phyloP scores from a whole-genome alignment of 2,113 vertebrate species.

The Monopterus albus region DNA sequence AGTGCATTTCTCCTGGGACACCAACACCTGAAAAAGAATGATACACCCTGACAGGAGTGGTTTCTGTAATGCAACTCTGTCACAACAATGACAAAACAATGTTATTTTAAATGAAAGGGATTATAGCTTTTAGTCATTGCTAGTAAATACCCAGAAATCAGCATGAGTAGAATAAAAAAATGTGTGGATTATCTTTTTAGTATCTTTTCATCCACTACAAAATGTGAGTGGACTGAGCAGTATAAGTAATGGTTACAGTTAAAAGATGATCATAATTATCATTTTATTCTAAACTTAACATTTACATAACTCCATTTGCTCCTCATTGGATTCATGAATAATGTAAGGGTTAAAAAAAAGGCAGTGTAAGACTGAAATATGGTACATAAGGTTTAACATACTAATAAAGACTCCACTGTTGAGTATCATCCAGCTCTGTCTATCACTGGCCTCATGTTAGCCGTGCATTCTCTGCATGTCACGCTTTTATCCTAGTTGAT shows the following conservation, averaged over 20 bases:
- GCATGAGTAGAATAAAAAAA: conserved; percentile 9
- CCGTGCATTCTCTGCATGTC: conserved; percentile 33
- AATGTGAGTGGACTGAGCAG: conserved; percentile 19
- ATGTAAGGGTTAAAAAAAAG: too few relatives aligned
- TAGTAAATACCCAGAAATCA: conserved; percentile 49
- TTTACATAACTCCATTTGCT: neutral
- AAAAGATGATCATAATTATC: neutral
- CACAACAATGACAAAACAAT: conserved; percentile 52
- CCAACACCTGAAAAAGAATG: conserved; percentile 65
- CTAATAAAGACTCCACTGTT: conserved; percentile 54
- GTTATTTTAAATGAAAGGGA: conserved; percentile 44
- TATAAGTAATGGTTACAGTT: too few relatives aligned
- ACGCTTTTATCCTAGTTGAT: conserved; percentile 46
- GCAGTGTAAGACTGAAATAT: conserved; percentile 12
- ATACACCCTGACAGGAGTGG: conserved; percentile 49
- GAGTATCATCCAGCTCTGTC: conserved; percentile 36
- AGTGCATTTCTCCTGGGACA: conserved; percentile 54
- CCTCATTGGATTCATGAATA: conserved; percentile 48
- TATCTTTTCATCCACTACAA: neutral
- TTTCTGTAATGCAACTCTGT: conserved; percentile 50
- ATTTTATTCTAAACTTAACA: neutral
- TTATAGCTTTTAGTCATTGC: conserved; percentile 56
- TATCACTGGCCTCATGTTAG: conserved; percentile 19
- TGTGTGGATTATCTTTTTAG: too few relatives aligned
- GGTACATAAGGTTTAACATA: conserved; percentile 51